Base-by-base conservation (phyloP, 2,797 vertebrate genomes). In the Ataeniobius toweri region DNA sequence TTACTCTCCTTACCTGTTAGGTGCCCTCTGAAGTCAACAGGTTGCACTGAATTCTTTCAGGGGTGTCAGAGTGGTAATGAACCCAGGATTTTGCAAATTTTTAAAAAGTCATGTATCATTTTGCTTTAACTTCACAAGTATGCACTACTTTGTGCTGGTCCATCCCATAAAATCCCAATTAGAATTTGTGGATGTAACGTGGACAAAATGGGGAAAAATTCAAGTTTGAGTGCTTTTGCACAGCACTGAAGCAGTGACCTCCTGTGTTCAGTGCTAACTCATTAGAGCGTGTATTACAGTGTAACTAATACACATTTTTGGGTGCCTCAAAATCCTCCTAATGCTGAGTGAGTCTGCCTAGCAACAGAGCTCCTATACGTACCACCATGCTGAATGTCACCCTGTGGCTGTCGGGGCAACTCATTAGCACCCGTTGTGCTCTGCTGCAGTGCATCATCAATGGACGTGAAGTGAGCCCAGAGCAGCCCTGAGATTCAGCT, bases 361-460 rank as follows among this genome's bases (percentile, higher is more conserved):
- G 59, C 53, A 73, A 82, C 74, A 78, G 80, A 77, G 77, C 80
- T 0, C 79, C 69, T 76, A 31, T 71, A 46, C 18, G 55, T 74
- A 36, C 46, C 53, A 3, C 73, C 44, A 8, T 68, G 78, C 55
- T 77, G 85, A 89, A 90, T 90, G 87, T 91, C 85, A 86, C 56
- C 70, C 65, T 80, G 81, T 85, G 84, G 82, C 77, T 76, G 71
- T 13, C 75, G 51, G 41, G 80, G 79, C 31, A 77, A 73, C 81
- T 92, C 87, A 89, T 87, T 92, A 88, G 78, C 71, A 12, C 78
- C 72, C 18, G 18, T 13, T 0, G 77, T n/a, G 58, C 76, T 84
- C 76, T 79, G 83, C 82, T 56, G 84, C 74, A 78, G 68, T 22
- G 82, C 18, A 67, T 83, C 81, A 74, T 75, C 74, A 81, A 76